Conservation (phyloP, 2,797 vertebrate species). For the Taenioides sp. region DNA sequence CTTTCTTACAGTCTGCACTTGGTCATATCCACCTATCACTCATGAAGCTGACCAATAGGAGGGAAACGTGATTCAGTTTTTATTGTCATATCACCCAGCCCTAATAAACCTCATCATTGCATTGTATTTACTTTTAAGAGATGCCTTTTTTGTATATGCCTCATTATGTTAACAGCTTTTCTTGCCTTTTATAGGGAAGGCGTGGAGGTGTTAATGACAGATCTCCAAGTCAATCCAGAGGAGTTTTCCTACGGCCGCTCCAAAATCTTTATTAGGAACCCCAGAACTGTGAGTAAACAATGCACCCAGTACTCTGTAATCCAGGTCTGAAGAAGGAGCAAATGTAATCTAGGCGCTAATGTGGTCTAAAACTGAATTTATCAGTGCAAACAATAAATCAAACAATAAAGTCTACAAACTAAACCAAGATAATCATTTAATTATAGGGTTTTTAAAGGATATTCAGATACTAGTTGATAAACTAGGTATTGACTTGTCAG, state of each 20-base stretch:
- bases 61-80: too few relatives aligned
- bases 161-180: neutral
- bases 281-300: conserved; percentile 85
- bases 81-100: too few relatives aligned
- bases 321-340: neutral
- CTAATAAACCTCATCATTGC: too few relatives aligned
- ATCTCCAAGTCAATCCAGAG: conserved; percentile 85
- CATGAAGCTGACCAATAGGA: too few relatives aligned
- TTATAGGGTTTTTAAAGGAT: too few relatives aligned
- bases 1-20: too few relatives aligned
- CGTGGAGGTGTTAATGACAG: conserved; percentile 89
- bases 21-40: too few relatives aligned
- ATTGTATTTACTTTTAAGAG: neutral
- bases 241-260: conserved; percentile 94
- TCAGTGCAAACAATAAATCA: too few relatives aligned
- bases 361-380: neutral
- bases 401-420: too few relatives aligned
- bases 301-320: neutral
- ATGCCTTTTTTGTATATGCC: neutral
- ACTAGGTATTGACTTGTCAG: too few relatives aligned
- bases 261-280: conserved; percentile 99
- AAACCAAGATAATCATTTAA: too few relatives aligned
- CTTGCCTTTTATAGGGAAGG: conserved; percentile 81
- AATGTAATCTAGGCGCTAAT: neutral
- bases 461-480: too few relatives aligned